Percentiles rank a stretch among this genome's conserved stretches.
Conservation (phyloP, 2,888 invertebrate species). For the Rhagonycha fulva region DNA sequence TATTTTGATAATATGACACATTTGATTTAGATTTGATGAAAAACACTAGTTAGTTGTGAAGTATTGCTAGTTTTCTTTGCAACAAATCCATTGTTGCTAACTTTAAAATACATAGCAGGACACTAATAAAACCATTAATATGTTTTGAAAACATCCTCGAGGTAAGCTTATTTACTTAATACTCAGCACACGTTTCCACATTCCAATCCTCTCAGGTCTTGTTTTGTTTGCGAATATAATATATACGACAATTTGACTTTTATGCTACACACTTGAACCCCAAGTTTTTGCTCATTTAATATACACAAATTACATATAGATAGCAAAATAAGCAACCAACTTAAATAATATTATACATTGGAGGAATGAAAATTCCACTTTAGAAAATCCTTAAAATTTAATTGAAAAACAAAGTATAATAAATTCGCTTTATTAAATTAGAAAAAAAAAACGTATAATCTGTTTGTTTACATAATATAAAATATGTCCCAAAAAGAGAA, state of each 20-base stretch:
- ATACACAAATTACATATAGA: background rate
- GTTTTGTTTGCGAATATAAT: conserved; percentile 16
- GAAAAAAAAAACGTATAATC: background rate
- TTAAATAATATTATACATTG: background rate
- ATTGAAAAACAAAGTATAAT: background rate
- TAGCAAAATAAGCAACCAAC: background rate
- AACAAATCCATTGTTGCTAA: background rate
- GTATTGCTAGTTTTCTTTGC: too few species aligned
- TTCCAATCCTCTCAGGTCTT: conserved; percentile 21
- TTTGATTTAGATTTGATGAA: too few species aligned
- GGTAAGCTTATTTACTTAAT: background rate
- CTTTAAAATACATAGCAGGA: background rate
- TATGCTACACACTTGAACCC: conserved; percentile 13
- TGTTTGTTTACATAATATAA: background rate
- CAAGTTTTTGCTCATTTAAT: background rate
- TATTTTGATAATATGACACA: background rate
- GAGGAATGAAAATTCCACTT: background rate
- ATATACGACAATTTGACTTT: conserved; percentile 18
- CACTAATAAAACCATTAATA: conserved; percentile 1
- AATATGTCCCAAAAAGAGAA: background rate
- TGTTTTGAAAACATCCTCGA: background rate
- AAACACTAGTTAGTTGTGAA: too few species aligned
- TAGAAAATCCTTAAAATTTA: background rate
- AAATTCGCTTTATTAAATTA: background rate
- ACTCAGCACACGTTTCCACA: conserved; percentile 9